Evolutionary conservation across 37 sponge, comb jelly and placozoan species (phyloP).

Genomic region (Halisarca cf. caerulea): DNA sequence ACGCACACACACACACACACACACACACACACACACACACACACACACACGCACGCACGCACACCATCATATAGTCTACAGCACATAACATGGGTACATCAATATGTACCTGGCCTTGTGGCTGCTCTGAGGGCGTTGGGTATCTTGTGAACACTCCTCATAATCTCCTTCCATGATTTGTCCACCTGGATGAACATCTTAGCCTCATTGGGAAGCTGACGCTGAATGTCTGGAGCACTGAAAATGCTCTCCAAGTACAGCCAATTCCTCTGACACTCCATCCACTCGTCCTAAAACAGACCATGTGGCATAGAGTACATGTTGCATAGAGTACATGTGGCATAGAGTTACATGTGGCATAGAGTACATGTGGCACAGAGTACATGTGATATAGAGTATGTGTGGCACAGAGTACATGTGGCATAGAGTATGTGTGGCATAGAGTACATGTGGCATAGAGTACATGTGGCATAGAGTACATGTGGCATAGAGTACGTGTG

Average conservation of each 20-base stretch:
- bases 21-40: conserved; percentile 12
- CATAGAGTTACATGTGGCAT: no score
- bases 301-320: no score
- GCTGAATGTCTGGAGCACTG: conserved; percentile 98
- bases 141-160: conserved; percentile 80
- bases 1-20: neutral
- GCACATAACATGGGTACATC: no score
- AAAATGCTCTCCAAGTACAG: conserved; percentile 99
- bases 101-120: conserved; percentile 77
- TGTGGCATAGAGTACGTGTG: no score
- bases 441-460: no score
- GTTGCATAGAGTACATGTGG: no score
- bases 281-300: conserved; percentile 94
- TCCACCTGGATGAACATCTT: conserved; percentile 96
- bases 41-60: neutral
- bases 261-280: conserved; percentile 96
- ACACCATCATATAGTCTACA: no score
- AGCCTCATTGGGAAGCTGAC: conserved; percentile 97
- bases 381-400: neutral
- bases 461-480: neutral
- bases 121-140: conserved; percentile 87
- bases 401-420: no score
- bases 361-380: no score
- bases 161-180: conserved; percentile 98
- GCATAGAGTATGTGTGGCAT: no score